phyloP scores from a whole-genome alignment of 2,113 vertebrate species.

The Bos indicus region DNA sequence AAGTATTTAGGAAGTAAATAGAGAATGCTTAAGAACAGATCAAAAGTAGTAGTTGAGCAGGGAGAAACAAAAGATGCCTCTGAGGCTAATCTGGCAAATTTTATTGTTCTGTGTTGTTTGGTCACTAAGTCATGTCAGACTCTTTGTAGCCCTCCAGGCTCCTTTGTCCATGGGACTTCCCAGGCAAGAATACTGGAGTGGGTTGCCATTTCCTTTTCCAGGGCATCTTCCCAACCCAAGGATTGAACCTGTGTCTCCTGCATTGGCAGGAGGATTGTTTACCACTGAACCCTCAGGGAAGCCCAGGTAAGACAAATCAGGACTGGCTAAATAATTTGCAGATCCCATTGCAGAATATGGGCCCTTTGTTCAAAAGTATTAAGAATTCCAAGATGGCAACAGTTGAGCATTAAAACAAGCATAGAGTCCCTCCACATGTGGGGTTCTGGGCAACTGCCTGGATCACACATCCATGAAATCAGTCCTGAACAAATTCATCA shows the following conservation, averaged over 20 bases:
- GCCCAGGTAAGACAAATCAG: neutral
- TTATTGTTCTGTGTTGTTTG: neutral
- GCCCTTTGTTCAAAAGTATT: neutral
- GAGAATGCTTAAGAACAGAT: neutral
- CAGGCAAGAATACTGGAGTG: neutral
- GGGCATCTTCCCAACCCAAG: neutral
- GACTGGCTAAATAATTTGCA: neutral
- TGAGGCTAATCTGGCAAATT: neutral
- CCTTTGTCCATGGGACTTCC: neutral
- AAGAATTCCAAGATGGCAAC: neutral
- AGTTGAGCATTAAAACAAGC: neutral
- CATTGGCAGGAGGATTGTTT: neutral
- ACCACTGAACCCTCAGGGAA: neutral
- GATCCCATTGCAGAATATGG: neutral
- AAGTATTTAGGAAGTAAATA: neutral
- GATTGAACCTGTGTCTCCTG: neutral
- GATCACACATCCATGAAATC: neutral
- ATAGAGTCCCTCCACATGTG: fast-evolving
- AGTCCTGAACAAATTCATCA: neutral
- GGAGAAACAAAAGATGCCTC: neutral
- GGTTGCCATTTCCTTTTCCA: neutral
- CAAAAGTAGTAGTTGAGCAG: neutral
- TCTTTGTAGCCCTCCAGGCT: neutral
- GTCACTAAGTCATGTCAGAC: neutral
- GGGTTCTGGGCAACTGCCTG: too few species aligned